These are phyloP conservation scores for Podotricha telesiphe DNA, from an alignment of 2,888 invertebrate genomes.

Conservation along the genomic window DNA sequence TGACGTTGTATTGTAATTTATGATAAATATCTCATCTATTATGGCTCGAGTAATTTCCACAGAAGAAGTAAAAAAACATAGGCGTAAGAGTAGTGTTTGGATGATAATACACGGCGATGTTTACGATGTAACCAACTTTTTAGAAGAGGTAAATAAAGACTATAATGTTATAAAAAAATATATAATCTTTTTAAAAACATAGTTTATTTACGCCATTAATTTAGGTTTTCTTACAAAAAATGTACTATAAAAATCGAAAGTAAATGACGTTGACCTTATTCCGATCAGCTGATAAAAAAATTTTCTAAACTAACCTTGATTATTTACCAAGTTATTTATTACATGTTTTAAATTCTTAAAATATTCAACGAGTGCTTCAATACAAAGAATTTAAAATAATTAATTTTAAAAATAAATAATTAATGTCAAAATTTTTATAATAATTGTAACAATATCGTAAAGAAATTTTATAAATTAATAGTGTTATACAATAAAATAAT, in stretches of 20 bases:
- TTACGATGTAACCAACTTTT: constrained; percentile 90
- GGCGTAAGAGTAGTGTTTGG: constrained; percentile 78
- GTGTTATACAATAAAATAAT: not conserved
- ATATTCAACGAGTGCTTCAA: too few species aligned
- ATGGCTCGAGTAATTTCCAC: constrained; percentile 77
- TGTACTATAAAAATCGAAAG: not conserved
- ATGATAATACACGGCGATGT: constrained; percentile 91
- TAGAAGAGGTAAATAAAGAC: constrained; percentile 86
- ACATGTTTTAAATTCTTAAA: too few species aligned
- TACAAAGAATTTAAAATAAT: not conserved
- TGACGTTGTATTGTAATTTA: not conserved
- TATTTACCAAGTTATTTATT: too few species aligned
- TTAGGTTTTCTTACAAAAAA: not conserved
- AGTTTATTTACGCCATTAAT: not conserved
- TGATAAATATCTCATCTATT: constrained; percentile 8
- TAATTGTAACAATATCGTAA: too few species aligned
- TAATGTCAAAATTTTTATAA: too few species aligned
- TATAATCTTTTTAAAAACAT: not conserved
- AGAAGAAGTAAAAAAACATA: constrained; percentile 87
- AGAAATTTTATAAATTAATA: too few species aligned
- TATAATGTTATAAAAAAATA: not conserved
- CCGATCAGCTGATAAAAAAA: constrained; percentile 22
- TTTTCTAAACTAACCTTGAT: not conserved
- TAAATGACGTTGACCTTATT: constrained; percentile 25
- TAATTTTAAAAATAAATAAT: too few species aligned